Evolutionary conservation across 2,888 invertebrate genomes (phyloP).

Genomic region (Nesidiocoris tenuis): DNA sequence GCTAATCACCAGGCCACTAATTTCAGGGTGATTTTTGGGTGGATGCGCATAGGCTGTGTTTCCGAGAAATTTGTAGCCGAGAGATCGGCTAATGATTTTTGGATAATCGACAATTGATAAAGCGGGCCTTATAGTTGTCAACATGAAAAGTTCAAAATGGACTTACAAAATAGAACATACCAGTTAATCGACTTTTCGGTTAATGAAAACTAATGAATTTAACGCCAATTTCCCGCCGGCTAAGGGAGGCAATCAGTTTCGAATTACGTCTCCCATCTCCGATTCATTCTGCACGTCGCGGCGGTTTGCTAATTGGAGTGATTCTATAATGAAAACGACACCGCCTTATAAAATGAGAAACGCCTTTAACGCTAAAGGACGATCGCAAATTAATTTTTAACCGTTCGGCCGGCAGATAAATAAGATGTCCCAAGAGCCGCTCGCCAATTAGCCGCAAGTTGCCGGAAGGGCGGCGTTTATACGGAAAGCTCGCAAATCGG

Average conservation of each 20-base stretch:
- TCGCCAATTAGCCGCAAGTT: not conserved
- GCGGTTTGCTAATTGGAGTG: not conserved
- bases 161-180: too few species aligned
- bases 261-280: not conserved
- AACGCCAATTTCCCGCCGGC: too few species aligned
- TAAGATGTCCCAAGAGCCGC: not conserved
- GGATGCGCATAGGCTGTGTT: too few species aligned
- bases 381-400: not conserved
- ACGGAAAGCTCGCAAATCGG: not conserved
- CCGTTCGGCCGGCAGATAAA: not conserved
- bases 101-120: too few species aligned
- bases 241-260: not conserved
- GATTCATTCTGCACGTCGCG: not conserved
- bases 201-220: too few species aligned
- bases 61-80: too few species aligned
- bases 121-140: too few species aligned
- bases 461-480: not conserved
- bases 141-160: too few species aligned
- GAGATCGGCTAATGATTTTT: too few species aligned
- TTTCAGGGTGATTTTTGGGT: too few species aligned
- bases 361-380: not conserved
- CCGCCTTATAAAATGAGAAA: not conserved
- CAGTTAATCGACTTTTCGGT: too few species aligned
- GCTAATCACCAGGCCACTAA: too few species aligned
- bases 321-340: not conserved